Evolutionary conservation across 30 jellyfish, hydroid and myxozoan genomes (phyloP), one percentile per base, ranked within the genome.

Genomic region (Hydractinia echinata): DNA sequence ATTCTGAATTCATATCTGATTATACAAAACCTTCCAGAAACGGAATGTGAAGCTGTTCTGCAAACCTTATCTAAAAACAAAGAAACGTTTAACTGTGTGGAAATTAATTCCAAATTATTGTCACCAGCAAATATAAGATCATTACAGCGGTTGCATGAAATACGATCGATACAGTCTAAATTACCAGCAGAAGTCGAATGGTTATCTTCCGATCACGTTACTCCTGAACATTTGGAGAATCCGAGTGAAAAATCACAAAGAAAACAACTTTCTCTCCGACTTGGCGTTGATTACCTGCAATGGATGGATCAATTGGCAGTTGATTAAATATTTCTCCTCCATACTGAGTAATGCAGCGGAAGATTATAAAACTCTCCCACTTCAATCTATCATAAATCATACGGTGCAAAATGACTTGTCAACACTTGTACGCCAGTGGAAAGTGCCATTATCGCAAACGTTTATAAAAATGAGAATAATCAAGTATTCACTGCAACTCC

Each of bases 271-370:
- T 9, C 13, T 56, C 10, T 56, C 68, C n/a, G 68, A 56, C n/a
- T 56, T 56, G n/a, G 68, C 68, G n/a, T 56, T 56, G n/a, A 9
- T 56, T 56, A 56, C 68, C n/a, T 56, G 13, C 68, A 56, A 56
- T 9, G 68, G 68, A n/a, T 56, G 68, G 68, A 56, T 56, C n/a
- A 56, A 56, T 56, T 56, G 10, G 68, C 68, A 56, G 68, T n/a
- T 56, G 10, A 56, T 56, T 9, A n/a, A 56, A n/a, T n/a, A 56
- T 56, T 56, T 56, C n/a, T 10, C 68, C n/a, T 56, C 68, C 13
- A 10, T 56, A n/a, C 10, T 56, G n/a, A 56, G n/a, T 56, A 10
- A 9, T 56, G 68, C n/a, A 9, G 68, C 68, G n/a, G n/a, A 10
- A 9, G 68, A 56, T 56, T 56, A 9, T 56, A n/a, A 9, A 10